A percentile compares a stretch with the other conserved stretches of the same genome.
Conservation (phyloP, 2,113 vertebrate genomes). For the Caloenas nicobarica region DNA sequence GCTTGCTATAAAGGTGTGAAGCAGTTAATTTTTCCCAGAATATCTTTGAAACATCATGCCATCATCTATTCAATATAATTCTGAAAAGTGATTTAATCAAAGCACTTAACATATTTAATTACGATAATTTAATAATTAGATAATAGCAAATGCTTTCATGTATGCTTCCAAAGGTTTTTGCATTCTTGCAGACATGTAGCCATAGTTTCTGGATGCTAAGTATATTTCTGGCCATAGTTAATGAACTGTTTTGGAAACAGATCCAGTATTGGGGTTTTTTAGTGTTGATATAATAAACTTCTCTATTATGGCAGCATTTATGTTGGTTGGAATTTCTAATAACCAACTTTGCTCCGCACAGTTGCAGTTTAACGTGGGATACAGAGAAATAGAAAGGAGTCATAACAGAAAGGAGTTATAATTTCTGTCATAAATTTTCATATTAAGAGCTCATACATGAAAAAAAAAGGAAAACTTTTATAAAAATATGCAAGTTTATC, state of each 20-base stretch:
- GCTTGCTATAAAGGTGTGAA: background rate
- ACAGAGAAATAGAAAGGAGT: background rate
- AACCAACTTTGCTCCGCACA: background rate
- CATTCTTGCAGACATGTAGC: background rate
- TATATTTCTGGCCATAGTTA: conserved; percentile 1
- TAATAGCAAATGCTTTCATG: conserved; percentile 4
- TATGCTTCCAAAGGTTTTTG: conserved; percentile 8
- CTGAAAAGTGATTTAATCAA: background rate
- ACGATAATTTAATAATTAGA: conserved; percentile 16
- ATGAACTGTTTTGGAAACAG: background rate
- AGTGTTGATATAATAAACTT: background rate
- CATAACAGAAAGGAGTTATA: background rate
- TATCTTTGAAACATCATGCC: background rate
- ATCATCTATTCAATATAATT: background rate
- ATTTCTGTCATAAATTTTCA: background rate
- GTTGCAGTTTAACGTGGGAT: background rate
- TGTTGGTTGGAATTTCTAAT: background rate
- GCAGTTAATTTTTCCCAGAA: background rate
- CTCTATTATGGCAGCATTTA: background rate
- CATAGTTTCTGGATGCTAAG: background rate
- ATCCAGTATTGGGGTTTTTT: background rate
- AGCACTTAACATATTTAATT: conserved; percentile 10
- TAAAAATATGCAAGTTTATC: background rate
- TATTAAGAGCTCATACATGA: background rate
- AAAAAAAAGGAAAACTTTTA: background rate